These are phyloP conservation scores for Liparis tanakae DNA, from an alignment of 2,797 vertebrate species.

Conservation along the genomic window DNA sequence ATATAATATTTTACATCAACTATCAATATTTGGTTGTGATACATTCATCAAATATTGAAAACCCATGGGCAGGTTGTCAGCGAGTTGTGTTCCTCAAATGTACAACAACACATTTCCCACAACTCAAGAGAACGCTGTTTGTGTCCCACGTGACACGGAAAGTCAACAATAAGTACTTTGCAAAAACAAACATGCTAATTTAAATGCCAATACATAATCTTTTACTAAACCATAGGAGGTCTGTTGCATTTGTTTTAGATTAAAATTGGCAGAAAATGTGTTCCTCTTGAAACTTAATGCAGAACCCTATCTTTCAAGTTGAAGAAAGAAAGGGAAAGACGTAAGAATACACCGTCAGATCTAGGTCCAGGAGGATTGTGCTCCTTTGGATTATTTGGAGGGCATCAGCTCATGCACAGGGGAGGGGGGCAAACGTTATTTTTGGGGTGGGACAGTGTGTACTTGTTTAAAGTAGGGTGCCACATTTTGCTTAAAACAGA, in stretches of 20 bases:
- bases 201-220: too few relatives aligned
- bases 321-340: background rate
- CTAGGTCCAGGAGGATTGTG: constrained; percentile 21
- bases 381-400: constrained; percentile 44
- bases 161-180: background rate
- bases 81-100: background rate
- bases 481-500: constrained; percentile 46
- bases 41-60: background rate
- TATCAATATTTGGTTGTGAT: background rate
- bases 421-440: constrained; percentile 45
- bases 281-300: background rate
- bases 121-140: background rate
- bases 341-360: background rate
- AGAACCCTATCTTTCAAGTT: background rate
- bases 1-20: background rate
- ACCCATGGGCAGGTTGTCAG: background rate
- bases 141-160: too few relatives aligned
- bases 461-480: constrained; percentile 71
- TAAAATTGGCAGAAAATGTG: background rate
- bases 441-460: constrained; percentile 64
- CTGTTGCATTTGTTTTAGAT: too few relatives aligned
- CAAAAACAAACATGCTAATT: too few relatives aligned
- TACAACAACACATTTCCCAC: background rate
- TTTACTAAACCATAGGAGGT: too few relatives aligned
- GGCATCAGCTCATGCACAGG: constrained; percentile 47